Evolutionary conservation across 2,888 invertebrate species (phyloP).

Genomic region (Carabus problematicus): DNA sequence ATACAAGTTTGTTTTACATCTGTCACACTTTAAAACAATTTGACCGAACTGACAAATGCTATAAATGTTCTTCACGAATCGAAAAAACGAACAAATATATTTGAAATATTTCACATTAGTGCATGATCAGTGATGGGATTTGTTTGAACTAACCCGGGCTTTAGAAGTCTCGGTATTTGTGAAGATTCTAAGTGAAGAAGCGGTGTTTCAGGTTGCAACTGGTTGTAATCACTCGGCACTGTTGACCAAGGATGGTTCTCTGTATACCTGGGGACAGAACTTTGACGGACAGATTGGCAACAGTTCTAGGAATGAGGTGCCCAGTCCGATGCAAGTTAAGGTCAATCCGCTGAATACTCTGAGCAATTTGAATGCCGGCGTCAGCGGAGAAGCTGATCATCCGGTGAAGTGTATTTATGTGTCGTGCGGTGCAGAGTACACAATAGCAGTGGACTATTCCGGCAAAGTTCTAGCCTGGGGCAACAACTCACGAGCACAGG

Average conservation of each 20-base stretch:
- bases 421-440: conserved; percentile 80
- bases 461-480: conserved; percentile 81
- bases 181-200: too few relatives aligned
- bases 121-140: too few relatives aligned
- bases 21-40: too few relatives aligned
- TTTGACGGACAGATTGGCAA: conserved; percentile 89
- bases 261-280: conserved; percentile 89
- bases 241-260: conserved; percentile 71
- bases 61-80: too few relatives aligned
- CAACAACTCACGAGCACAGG: conserved; percentile 72
- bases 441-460: conserved; percentile 70
- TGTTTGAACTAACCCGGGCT: too few relatives aligned
- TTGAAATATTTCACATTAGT: too few relatives aligned
- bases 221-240: conserved; percentile 87
- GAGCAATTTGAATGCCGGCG: conserved; percentile 34
- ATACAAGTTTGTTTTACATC: too few relatives aligned
- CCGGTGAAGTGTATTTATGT: conserved; percentile 54
- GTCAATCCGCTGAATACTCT: conserved; percentile 56
- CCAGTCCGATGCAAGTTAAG: conserved; percentile 65
- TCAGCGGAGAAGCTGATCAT: conserved; percentile 41
- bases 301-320: conserved; percentile 68
- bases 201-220: conserved; percentile 63
- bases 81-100: too few relatives aligned
- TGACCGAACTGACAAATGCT: too few relatives aligned
- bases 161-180: too few relatives aligned